phyloP scores from a whole-genome alignment of 1,140 invertebrate genomes.

The Dinothrombium tinctorium region DNA sequence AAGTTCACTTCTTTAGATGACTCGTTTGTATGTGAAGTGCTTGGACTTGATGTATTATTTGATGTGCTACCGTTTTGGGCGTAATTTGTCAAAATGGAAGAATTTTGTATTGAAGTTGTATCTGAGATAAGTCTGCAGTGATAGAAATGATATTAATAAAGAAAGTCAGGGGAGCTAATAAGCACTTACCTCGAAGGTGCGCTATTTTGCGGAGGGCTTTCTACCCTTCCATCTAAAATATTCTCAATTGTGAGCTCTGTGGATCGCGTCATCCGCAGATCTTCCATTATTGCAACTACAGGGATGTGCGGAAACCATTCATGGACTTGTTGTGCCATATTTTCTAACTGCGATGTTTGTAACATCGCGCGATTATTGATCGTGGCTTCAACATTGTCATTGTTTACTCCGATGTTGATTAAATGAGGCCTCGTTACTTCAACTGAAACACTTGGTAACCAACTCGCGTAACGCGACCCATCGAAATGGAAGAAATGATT shows the following conservation, averaged over 20 bases:
- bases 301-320: slow-evolving; percentile 51
- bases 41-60: neutral
- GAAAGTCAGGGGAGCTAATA: neutral
- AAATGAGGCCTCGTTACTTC: slow-evolving; percentile 34
- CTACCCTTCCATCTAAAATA: slow-evolving; percentile 49
- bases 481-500: slow-evolving; percentile 69
- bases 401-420: neutral
- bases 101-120: neutral
- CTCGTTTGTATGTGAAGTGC: neutral
- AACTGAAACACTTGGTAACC: slow-evolving; percentile 66
- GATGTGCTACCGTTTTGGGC: neutral
- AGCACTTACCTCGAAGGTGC: slow-evolving; percentile 3
- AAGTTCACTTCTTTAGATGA: neutral
- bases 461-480: slow-evolving; percentile 62
- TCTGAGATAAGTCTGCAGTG: neutral
- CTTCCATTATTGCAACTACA: slow-evolving; percentile 35
- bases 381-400: too few relatives aligned
- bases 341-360: slow-evolving; percentile 3
- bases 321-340: slow-evolving; percentile 34
- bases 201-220: slow-evolving; percentile 13
- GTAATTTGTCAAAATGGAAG: neutral
- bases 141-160: slow-evolving; percentile 6
- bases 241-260: slow-evolving; percentile 58
- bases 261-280: slow-evolving; percentile 43
- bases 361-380: too few relatives aligned